Conservation (phyloP, 1,140 invertebrate species). For the Drosophila tropicalis region DNA sequence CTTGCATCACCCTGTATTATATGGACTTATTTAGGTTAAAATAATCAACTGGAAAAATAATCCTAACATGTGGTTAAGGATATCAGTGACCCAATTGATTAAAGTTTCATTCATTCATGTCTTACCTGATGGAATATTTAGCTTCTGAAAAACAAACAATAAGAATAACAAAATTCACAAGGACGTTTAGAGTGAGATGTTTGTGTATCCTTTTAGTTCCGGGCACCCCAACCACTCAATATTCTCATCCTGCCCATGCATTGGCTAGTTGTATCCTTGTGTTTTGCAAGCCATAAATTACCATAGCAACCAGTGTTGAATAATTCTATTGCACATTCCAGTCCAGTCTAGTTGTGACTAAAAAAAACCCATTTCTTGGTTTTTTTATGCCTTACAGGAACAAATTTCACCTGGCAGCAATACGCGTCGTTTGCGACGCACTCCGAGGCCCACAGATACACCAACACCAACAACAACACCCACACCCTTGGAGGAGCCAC, state of each 20-base stretch:
- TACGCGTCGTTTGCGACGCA: slow-evolving; percentile 63
- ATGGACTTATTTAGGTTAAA: too few species aligned
- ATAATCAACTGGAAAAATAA: too few species aligned
- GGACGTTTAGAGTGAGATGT: too few species aligned
- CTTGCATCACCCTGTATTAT: too few species aligned
- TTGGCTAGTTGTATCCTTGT: background rate
- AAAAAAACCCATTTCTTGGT: background rate
- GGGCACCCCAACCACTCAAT: background rate
- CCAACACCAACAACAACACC: slow-evolving; percentile 38
- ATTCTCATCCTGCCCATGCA: too few species aligned
- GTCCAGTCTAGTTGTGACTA: background rate
- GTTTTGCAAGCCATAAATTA: slow-evolving; percentile 10
- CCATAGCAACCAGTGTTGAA: slow-evolving; percentile 6
- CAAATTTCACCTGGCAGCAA: slow-evolving; percentile 45
- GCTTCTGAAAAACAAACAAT: too few species aligned
- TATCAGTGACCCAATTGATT: too few species aligned
- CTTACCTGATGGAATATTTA: too few species aligned
- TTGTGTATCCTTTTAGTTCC: too few species aligned
- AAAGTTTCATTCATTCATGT: too few species aligned
- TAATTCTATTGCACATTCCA: background rate
- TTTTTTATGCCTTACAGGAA: slow-evolving; percentile 42
- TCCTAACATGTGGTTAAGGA: too few species aligned
- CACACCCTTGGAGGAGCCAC: slow-evolving; percentile 19
- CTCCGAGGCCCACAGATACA: slow-evolving; percentile 62
- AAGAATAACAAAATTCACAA: too few species aligned